A percentile compares a stretch with the other conserved stretches of the same genome.
These are phyloP conservation scores for Empis stercorea DNA, from an alignment of 2,888 invertebrate genomes.

Conservation along the genomic window DNA sequence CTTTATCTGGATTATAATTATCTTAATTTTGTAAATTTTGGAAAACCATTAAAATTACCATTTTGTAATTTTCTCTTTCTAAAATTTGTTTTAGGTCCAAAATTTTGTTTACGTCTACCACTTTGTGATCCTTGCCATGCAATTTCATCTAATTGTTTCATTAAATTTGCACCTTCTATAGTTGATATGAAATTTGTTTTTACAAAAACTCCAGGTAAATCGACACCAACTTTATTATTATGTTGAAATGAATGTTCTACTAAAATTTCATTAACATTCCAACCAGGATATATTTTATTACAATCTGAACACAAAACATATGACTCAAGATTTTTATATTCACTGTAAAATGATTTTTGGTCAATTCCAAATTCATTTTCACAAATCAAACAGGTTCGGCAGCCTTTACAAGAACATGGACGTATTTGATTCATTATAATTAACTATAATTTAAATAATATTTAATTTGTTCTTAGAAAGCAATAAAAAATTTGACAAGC, in stretches of 20 bases:
- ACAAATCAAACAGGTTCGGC: constrained; percentile 77
- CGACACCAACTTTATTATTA: constrained; percentile 12
- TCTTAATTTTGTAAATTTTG: constrained; percentile 64
- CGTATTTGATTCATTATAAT: constrained; percentile 34
- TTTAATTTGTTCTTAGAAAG: too few species aligned
- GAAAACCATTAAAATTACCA: constrained; percentile 79
- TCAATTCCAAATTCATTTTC: constrained; percentile 50
- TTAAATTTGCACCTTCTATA: constrained; percentile 53
- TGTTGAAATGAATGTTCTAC: constrained; percentile 53
- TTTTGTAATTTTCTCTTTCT: constrained; percentile 74
- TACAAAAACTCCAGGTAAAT: constrained; percentile 55
- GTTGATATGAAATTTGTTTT: constrained; percentile 58
- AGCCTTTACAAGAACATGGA: constrained; percentile 82
- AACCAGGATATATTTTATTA: constrained; percentile 61
- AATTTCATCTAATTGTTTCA: constrained; percentile 57
- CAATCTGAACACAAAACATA: constrained; percentile 69
- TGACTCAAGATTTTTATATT: constrained; percentile 36
- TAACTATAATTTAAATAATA: too few species aligned
- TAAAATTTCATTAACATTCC: constrained; percentile 46
- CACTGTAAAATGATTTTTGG: constrained; percentile 28
- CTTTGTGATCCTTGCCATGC: constrained; percentile 91
- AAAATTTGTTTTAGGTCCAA: constrained; percentile 97
- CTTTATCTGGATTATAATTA: constrained; percentile 68
- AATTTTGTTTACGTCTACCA: constrained; percentile 93
- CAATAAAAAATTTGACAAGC: too few species aligned